Evolutionary conservation across 2,797 vertebrate species (phyloP).

Genomic region (Zenarchopterus dispar): DNA sequence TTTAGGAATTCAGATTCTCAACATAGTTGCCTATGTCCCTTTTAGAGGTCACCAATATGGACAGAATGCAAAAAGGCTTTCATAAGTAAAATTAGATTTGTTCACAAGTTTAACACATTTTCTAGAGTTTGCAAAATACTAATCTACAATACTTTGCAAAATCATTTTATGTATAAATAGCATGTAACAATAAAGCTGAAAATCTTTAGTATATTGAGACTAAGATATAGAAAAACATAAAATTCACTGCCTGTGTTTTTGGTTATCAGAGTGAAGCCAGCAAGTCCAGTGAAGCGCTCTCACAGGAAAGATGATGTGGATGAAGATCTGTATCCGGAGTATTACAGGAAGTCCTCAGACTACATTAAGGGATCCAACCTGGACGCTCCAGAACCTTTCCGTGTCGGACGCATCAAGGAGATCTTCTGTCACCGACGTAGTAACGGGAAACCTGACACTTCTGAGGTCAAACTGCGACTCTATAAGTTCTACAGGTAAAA

Average conservation of each 20-base stretch:
- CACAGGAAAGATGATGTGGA: constrained; percentile 92
- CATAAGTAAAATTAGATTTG: no score
- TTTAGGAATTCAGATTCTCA: no score
- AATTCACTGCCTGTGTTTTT: neutral
- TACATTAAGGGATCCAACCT: constrained; percentile 98
- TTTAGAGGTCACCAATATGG: no score
- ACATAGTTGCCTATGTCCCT: no score
- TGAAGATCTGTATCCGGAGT: constrained; percentile 93
- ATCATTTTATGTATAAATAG: no score
- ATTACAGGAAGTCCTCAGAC: constrained; percentile 96
- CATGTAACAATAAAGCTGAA: no score
- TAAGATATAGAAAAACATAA: neutral
- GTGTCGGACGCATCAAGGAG: constrained; percentile 91
- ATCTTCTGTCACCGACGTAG: constrained; percentile 89
- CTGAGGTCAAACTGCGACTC: constrained; percentile 89
- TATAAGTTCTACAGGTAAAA: constrained; percentile 94
- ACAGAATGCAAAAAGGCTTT: no score
- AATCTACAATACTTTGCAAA: no score
- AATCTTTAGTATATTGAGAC: no score
- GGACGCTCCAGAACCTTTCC: constrained; percentile 91
- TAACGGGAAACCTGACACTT: constrained; percentile 86
- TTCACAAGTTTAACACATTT: no score
- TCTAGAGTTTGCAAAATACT: no score
- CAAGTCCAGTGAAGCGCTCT: constrained; percentile 90
- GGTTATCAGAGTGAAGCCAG: constrained; percentile 84